A percentile compares a stretch with the other conserved stretches of the same genome.
Evolutionary conservation across 1,140 invertebrate genomes (phyloP).

Genomic region (Gryllus bimaculatus): DNA sequence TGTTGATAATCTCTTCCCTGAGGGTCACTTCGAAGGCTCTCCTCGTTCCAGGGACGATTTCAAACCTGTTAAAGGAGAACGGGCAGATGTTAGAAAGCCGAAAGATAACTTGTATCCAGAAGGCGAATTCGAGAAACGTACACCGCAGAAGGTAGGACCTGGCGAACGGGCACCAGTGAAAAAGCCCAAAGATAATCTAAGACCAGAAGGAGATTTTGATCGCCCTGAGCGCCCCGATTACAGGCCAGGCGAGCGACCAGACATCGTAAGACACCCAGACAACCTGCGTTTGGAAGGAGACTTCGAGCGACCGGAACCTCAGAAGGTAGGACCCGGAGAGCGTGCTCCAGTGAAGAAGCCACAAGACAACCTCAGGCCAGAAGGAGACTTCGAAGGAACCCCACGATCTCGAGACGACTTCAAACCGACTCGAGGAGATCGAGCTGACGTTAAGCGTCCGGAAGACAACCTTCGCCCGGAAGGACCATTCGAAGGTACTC

Average conservation of each 20-base stretch:
- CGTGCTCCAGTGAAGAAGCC: constrained; percentile 42
- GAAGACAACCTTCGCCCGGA: constrained; percentile 30
- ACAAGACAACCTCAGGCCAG: constrained; percentile 44
- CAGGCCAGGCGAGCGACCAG: constrained; percentile 31
- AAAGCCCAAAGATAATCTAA: constrained; percentile 38
- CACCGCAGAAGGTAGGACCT: constrained; percentile 24
- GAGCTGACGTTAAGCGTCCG: constrained; percentile 30
- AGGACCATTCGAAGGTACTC: constrained; percentile 30
- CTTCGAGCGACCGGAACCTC: constrained; percentile 39
- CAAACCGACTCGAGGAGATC: constrained; percentile 30
- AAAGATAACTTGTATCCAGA: constrained; percentile 46
- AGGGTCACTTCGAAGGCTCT: constrained; percentile 35
- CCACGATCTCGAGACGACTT: constrained; percentile 28
- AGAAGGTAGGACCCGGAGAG: constrained; percentile 40
- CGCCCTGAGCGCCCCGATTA: constrained; percentile 32
- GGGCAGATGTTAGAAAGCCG: constrained; percentile 34
- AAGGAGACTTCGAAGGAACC: constrained; percentile 36
- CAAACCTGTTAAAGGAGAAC: constrained; percentile 39
- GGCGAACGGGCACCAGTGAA: constrained; percentile 33
- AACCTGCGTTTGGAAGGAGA: constrained; percentile 53
- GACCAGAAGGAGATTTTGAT: constrained; percentile 42
- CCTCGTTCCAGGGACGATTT: constrained; percentile 17
- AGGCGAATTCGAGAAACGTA: constrained; percentile 33
- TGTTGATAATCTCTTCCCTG: constrained; percentile 33
- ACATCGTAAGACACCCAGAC: constrained; percentile 38